phyloP scores from a whole-genome alignment of 2,113 vertebrate genomes.

The Semnopithecus entellus region DNA sequence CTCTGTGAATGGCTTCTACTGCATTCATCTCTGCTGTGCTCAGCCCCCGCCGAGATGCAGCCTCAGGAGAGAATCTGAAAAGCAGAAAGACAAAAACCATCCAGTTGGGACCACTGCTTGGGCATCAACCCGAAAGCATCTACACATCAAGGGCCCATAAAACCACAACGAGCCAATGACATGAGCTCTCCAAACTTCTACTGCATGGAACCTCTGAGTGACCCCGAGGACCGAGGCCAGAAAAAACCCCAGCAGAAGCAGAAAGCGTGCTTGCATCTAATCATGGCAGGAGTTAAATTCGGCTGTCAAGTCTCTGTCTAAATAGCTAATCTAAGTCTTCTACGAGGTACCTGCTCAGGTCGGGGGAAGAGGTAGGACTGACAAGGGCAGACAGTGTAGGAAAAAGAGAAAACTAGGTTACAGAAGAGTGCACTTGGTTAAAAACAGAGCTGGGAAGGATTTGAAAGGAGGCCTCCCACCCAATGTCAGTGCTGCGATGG shows the following conservation, averaged over 20 bases:
- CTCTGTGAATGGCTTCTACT: conserved; percentile 99
- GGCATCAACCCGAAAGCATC: conserved; percentile 57
- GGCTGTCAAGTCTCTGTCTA: conserved; percentile 79
- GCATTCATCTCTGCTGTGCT: conserved; percentile 99
- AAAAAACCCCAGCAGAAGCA: conserved; percentile 84
- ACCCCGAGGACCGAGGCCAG: conserved; percentile 77
- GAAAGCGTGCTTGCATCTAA: conserved; percentile 81
- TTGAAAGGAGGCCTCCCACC: conserved; percentile 84
- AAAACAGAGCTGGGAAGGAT: conserved; percentile 81
- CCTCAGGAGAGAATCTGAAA: conserved; percentile 97
- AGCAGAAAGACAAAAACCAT: conserved; percentile 80
- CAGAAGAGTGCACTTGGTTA: conserved; percentile 77
- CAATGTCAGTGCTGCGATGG: conserved; percentile 79
- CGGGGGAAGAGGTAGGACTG: conserved; percentile 58
- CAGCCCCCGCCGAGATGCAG: conserved; percentile 95
- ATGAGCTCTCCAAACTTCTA: conserved; percentile 77
- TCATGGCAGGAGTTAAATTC: conserved; percentile 68
- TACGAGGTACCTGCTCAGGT: conserved; percentile 74
- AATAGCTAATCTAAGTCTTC: conserved; percentile 82
- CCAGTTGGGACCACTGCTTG: conserved; percentile 75
- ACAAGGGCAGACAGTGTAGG: conserved; percentile 68
- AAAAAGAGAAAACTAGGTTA: conserved; percentile 74
- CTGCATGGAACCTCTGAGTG: conserved; percentile 77
- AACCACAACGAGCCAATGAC: conserved; percentile 76
- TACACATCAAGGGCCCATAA: conserved; percentile 78